Percentiles rank a stretch among this genome's conserved stretches.
Conservation (phyloP, 1,140 invertebrate species). For the Neoseiulus cucumeris region DNA sequence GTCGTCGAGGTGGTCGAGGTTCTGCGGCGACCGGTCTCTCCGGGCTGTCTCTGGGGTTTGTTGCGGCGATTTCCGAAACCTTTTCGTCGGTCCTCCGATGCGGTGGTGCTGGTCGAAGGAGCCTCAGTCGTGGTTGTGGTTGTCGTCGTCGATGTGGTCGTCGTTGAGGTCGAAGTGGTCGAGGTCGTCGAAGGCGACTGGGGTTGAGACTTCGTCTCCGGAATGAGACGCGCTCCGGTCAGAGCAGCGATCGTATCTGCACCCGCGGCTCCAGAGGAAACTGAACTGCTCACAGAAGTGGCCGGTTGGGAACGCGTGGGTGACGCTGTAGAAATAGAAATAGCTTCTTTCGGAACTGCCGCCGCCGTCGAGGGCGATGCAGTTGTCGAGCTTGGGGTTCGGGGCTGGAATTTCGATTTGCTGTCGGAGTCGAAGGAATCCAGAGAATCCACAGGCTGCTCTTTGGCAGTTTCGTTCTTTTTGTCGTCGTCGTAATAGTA, state of each 20-base stretch:
- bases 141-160: neutral
- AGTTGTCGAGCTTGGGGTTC: neutral
- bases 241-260: neutral
- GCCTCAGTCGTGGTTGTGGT: neutral
- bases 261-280: neutral
- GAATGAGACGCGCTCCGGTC: neutral
- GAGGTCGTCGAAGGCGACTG: neutral
- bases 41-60: neutral
- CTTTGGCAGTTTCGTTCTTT: constrained; percentile 1
- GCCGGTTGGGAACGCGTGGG: neutral
- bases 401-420: neutral
- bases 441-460: constrained; percentile 4
- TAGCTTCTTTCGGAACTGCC: neutral
- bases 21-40: neutral
- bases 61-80: neutral
- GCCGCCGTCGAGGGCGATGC: neutral
- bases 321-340: neutral
- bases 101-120: neutral
- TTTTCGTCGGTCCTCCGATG: neutral
- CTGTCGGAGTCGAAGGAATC: neutral
- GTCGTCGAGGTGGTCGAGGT: neutral
- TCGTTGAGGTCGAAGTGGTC: neutral
- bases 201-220: neutral
- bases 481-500: constrained; percentile 4
- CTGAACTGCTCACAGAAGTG: neutral